Evolutionary conservation across 2,888 invertebrate genomes (phyloP), one percentile per base, ranked within the genome.

Genomic region (Molorchus minor): DNA sequence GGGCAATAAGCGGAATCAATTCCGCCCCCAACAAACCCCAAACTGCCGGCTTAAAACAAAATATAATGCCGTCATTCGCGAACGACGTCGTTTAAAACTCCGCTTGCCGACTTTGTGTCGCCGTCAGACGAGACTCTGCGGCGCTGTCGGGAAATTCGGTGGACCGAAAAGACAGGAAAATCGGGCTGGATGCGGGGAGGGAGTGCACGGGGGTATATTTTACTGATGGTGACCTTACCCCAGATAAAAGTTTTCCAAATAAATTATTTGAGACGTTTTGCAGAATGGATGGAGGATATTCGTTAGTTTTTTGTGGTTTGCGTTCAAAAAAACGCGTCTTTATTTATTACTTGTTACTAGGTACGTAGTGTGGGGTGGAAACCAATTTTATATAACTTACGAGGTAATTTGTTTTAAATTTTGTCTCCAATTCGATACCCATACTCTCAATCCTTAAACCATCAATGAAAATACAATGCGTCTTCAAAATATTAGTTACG

Each of bases 51-150:
- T 33, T n/a, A 30, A 12, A 19, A 29, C 33, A 30, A 29, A 33
- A 46, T 30, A 47, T n/a, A n/a, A 20, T 10, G 35, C 4, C 47
- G 13, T 36, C 3, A 8, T 8, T 7, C 17, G 19, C 36, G 13
- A 33, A 35, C 36, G 47, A 47, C 47, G 12, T 47, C 47, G 15
- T 35, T 47, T 47, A 8, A 47, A 36, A 36, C 21, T 47, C 35
- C 20, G 20, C 36, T 36, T 21, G 12, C 19, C 10, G 21, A n/a
- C n/a, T n/a, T 35, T 35, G 17, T 20, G 47, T 36, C 47, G 47
- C 47, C 47, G 47, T 47, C 21, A 5, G 47, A 47, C 47, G 47
- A 47, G 47, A 47, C 47, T 20, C n/a, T 10, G 3, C 17, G 47
- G 20, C 47, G 47, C 47, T 21, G 17, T 21, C 20, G 1, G 21